These are phyloP conservation scores for Rhabdomys dilectus DNA, from an alignment of 2,113 vertebrate genomes.

Conservation along the genomic window DNA sequence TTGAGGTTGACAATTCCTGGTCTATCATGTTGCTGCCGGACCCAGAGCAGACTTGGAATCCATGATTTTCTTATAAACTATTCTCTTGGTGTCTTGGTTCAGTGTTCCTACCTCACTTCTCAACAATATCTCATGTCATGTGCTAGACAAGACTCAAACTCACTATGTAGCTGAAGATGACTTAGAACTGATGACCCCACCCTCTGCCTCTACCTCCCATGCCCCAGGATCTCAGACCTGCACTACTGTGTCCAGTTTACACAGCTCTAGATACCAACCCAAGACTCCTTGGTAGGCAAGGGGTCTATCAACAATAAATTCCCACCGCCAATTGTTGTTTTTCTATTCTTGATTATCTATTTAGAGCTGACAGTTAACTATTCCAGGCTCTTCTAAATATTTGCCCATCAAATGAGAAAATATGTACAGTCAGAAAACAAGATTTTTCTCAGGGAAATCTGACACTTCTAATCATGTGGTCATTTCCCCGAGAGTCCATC, in stretches of 20 bases:
- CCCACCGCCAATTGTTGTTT: neutral
- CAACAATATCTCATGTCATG: neutral
- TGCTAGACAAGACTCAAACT: neutral
- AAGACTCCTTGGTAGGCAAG: neutral
- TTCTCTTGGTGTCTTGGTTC: neutral
- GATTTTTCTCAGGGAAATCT: neutral
- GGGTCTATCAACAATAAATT: neutral
- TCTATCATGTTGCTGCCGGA: neutral
- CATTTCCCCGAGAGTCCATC: neutral
- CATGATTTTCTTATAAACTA: neutral
- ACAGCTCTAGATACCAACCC: neutral
- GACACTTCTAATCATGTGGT: neutral
- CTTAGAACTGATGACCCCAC: neutral
- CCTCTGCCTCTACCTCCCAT: neutral
- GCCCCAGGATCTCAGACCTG: neutral
- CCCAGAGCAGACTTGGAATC: neutral
- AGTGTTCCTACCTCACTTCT: neutral
- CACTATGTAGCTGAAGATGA: neutral
- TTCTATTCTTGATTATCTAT: neutral
- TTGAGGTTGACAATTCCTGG: neutral
- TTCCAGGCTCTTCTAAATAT: neutral
- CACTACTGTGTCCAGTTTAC: neutral
- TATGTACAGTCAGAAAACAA: neutral
- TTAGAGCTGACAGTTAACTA: neutral
- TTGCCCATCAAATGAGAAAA: neutral